Conservation (phyloP, 2,113 vertebrate species). For the Tragulus kanchil region DNA sequence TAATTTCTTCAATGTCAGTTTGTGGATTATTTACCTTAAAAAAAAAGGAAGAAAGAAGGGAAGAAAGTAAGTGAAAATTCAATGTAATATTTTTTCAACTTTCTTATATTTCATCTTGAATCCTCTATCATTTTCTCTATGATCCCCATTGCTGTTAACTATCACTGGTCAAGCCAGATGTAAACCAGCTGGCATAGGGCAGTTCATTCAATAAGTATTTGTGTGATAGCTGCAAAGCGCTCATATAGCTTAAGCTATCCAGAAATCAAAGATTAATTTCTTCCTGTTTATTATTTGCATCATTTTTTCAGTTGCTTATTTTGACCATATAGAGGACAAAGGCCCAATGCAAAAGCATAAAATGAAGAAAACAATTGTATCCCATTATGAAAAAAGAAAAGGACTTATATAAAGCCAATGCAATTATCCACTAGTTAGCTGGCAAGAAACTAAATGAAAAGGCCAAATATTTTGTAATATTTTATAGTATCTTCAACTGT, state of each 20-base stretch:
- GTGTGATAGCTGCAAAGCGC: not conserved
- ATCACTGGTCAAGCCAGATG: not conserved
- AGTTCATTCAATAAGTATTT: not conserved
- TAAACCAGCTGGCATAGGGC: not conserved
- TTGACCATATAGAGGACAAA: not conserved
- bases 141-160: not conserved
- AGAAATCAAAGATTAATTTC: not conserved
- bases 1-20: not conserved
- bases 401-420: not conserved
- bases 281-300: slow-evolving; percentile 12
- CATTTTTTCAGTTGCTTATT: not conserved
- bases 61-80: slow-evolving; percentile 17
- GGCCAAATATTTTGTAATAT: slow-evolving; percentile 4
- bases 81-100: not conserved
- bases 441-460: slow-evolving; percentile 52
- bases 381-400: slow-evolving; percentile 25
- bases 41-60: not conserved
- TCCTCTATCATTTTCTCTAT: not conserved
- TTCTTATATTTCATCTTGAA: not conserved
- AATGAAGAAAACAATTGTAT: not conserved
- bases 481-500: slow-evolving; percentile 44
- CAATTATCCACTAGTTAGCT: not conserved
- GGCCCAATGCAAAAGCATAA: not conserved
- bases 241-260: not conserved
- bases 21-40: not conserved